Evolutionary conservation across 2,113 vertebrate genomes (phyloP), one percentile per base, ranked within the genome.

Genomic region (Nerophis ophidion): DNA sequence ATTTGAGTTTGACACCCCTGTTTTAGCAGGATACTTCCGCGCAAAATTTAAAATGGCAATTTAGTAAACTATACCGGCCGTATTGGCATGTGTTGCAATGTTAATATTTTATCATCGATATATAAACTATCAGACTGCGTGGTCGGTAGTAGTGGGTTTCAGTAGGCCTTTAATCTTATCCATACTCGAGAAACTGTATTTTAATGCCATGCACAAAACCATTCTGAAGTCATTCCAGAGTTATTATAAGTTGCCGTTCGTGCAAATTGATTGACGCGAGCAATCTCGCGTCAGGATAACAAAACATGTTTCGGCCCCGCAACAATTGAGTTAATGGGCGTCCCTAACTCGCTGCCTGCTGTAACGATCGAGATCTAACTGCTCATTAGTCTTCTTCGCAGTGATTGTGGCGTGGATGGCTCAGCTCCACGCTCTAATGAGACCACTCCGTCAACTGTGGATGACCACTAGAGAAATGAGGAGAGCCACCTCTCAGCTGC

Each of bases 311-410:
- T 68, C 58, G 64, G 35, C 63, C 50, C 55, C 58, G 60, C 44
- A 68, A 47, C 19, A 8, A 54, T 74, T 75, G 61, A 63, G 58
- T 61, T 79, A 79, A 82, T 73, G 50, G 49, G 51, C 46, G 35
- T 49, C 51, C 42, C 34, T 67, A 70, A 68, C 68, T 68, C 33
- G 58, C 48, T 60, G 42, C 36, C 60, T 4, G 8, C 74, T 3
- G 8, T 34, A 63, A 63, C 45, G 44, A 36, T 54, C 68, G 57
- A 52, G n/a, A 68, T 68, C 38, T 59, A 75, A 77, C 51, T n/a
- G 13, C 71, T 81, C 77, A 81, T 87, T 81, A 84, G 69, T 70
- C 68, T 73, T 50, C 34, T 48, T 72, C 70, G 72, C 62, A 55
- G 57, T 66, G 69, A 71, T 65, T 71, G 57, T 55, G 19, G 56